Base-by-base conservation (phyloP, 2,888 invertebrate species). In the Synanthedon myopaeformis region DNA sequence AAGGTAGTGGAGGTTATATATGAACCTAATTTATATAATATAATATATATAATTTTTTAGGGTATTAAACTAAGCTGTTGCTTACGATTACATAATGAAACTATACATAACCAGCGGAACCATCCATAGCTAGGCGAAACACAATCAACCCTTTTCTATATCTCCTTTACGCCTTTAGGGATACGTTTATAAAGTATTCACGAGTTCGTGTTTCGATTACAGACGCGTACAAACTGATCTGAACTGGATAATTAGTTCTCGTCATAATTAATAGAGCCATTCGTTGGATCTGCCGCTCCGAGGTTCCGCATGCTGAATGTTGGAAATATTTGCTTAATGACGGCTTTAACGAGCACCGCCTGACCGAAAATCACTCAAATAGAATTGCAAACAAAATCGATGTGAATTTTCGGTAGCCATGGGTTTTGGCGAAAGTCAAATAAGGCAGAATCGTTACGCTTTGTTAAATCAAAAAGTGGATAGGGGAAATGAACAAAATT, bases 291-390 rank as follows among this genome's bases (percentile, higher is more conserved):
- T 55, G 57, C 58, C 55, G 57, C 49, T 53, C 56, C 58, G 56
- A 55, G 55, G 58, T 54, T 54, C 54, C 59, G 59, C 56, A n/a
- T 14, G 45, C 14, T 14, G 59, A 64, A 61, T 64, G 64, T 63
- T 64, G 66, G 61, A 63, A 72, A 70, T 74, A 72, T 75, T 70
- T 73, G 69, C 64, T 64, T 66, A 72, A 67, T 76, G 70, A 64
- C 55, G 60, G 66, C 67, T 69, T 70, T 70, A 68, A 67, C 61
- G 65, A 66, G 54, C 62, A 56, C 35, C 49, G 52, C 49, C 41
- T 45, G 35, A 45, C 49, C 51, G n/a, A 52, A 56, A 56, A 57
- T 59, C 57, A 60, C 56, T 61, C 58, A 64, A 66, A 67, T 63
- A 64, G 57, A 60, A 60, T 54, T 60, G 51, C 59, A 56, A 62